These are phyloP conservation scores for Australoheros scitulus DNA, from an alignment of 2,113 vertebrate genomes.

Conservation along the genomic window DNA sequence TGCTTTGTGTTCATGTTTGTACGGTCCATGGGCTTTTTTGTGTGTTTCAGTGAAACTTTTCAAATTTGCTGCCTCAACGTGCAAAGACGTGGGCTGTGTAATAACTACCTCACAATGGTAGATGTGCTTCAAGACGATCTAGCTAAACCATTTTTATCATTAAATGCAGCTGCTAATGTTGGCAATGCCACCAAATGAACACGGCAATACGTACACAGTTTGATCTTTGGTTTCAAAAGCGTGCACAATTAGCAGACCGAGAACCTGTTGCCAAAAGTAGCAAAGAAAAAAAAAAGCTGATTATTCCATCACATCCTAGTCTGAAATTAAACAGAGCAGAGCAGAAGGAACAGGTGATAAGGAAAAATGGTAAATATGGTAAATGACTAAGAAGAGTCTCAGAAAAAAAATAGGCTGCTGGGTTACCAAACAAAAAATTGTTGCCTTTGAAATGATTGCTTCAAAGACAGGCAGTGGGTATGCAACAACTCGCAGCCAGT, in stretches of 20 bases:
- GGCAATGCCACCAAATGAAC: not conserved
- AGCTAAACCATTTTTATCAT: not conserved
- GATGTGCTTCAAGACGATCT: not conserved
- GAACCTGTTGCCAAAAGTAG: not conserved
- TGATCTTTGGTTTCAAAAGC: not conserved
- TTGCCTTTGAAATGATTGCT: not conserved
- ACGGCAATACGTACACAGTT: not conserved
- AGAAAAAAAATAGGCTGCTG: not conserved
- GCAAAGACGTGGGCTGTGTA: not conserved
- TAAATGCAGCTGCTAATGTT: conserved; percentile 7
- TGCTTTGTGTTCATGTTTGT: conserved; percentile 22
- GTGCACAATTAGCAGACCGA: not conserved
- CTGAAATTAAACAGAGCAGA: not conserved
- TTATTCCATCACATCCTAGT: not conserved
- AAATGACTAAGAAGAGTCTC: not conserved
- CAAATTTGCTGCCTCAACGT: conserved; percentile 5
- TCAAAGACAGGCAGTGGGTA: not conserved
- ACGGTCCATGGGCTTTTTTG: conserved; percentile 1
- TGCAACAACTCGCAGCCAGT: not conserved
- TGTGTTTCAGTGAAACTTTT: conserved; percentile 11
- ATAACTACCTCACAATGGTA: not conserved
- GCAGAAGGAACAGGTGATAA: not conserved
- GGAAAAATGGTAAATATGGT: not conserved
- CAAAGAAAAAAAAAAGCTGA: not conserved
- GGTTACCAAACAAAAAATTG: not conserved